Evolutionary conservation across 1,140 invertebrate genomes (phyloP).

Genomic region (Drosophila cardini): DNA sequence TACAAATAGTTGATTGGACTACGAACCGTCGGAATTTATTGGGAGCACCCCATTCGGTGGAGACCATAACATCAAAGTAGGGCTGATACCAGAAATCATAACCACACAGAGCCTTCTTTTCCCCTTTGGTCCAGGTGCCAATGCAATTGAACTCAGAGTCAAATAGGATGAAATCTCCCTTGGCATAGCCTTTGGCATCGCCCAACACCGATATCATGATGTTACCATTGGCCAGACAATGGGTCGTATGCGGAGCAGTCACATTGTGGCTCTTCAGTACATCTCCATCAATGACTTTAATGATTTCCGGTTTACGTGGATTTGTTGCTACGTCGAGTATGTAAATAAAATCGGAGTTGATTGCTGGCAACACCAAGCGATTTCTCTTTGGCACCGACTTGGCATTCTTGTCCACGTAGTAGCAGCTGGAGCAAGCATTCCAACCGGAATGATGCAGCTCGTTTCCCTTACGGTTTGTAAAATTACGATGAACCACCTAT

Average conservation of each 20-base stretch:
- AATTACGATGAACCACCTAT: slow-evolving; percentile 94
- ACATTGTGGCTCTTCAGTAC: slow-evolving; percentile 91
- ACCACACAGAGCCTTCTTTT: slow-evolving; percentile 88
- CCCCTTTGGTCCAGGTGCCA: slow-evolving; percentile 89
- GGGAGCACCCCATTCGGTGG: slow-evolving; percentile 96
- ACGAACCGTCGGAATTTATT: slow-evolving; percentile 89
- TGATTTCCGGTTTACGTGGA: slow-evolving; percentile 86
- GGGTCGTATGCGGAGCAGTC: slow-evolving; percentile 95
- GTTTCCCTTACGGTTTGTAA: slow-evolving; percentile 92
- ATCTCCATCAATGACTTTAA: slow-evolving; percentile 88
- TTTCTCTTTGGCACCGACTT: slow-evolving; percentile 89
- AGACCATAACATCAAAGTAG: slow-evolving; percentile 94
- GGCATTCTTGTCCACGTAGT: slow-evolving; percentile 84
- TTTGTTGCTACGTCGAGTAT: slow-evolving; percentile 92
- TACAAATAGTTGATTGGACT: background rate
- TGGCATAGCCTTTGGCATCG: slow-evolving; percentile 91
- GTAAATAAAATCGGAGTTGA: slow-evolving; percentile 94
- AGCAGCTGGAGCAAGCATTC: slow-evolving; percentile 98
- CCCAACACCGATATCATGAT: slow-evolving; percentile 98
- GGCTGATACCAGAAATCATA: slow-evolving; percentile 99
- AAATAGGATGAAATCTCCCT: slow-evolving; percentile 95
- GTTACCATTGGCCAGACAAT: slow-evolving; percentile 95
- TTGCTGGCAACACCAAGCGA: slow-evolving; percentile 92
- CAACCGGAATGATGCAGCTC: slow-evolving; percentile 98
- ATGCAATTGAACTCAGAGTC: slow-evolving; percentile 90